Base-by-base conservation (phyloP, 2,113 vertebrate genomes). In the Bubo scandiacus region DNA sequence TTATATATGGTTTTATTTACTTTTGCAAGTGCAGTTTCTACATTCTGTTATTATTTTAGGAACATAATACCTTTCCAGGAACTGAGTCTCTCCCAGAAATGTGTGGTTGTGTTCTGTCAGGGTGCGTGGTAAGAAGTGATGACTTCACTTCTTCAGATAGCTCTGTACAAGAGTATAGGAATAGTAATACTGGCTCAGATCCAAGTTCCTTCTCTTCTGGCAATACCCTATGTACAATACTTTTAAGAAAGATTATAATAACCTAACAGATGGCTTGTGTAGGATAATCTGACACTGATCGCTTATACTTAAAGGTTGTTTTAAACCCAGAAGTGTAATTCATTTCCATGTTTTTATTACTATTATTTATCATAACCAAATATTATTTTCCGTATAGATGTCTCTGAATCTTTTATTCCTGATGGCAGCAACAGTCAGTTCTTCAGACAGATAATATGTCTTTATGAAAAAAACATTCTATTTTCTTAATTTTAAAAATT, bases 181-280 rank as follows among this genome's bases (percentile, higher is more conserved):
- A 91, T 13, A 78, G 75, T 42, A 86, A 71, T 30, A 9, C 73
- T 92, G 95, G 89, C 93, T 91, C 52, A 78, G 40, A 43, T 20
- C 70, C 93, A 97, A 52, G 57, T 63, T 92, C 73, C 84, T 89
- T 92, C 84, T 96, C 61, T 95, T 91, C 87, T 94, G 86, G 91
- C 93, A 96, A 75, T 72, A 91, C 12, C 47, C 75, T 89, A 61
- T 85, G 54, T 79, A 91, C 92, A 95, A 81, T 75, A 87, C 65
- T 92, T 92, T 90, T 58, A 62, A 81, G 65, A 71, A 85, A 87
- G 18, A 94, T 63, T 96, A 89, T 95, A 89, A 92, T 96, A 95
- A 85, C 78, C 65, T 89, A 92, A 91, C 96, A 97, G 96, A 96
- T 97, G 93, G 93, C 86, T 92, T 94, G 68, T 95, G 91, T 96